Base-by-base conservation (phyloP, 1,140 invertebrate genomes). In the Drosophila suzukii region DNA sequence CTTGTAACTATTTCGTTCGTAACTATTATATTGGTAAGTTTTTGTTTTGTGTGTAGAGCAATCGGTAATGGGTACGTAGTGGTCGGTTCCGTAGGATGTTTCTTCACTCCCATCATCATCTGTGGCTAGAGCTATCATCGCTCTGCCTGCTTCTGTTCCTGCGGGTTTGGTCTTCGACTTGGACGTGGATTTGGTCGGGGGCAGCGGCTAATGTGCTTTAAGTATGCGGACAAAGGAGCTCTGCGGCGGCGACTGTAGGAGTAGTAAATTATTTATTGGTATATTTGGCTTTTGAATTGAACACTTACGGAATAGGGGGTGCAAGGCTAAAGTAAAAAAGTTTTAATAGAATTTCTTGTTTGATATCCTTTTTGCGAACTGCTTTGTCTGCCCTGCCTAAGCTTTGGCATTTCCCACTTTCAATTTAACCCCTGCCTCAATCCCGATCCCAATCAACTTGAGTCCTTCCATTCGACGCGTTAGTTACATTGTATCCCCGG, bases 261-360 rank as follows among this genome's bases (percentile, higher is more conserved):
- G 54, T 50, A 75, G 72, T 82, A 86, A 81, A 88, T 88, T 88
- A 86, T 86, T 88, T 86, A 88, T 86, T 88, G 83, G 83, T 62
- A 83, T 88, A 82, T 83, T 88, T 75, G 75, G 66, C 71, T 88
- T 76, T 82, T 71, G 57, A 81, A 86, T 78, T 61, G 71, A 75
- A 71, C 67, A 71, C 50, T 57, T 66, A 39, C 59, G 43, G 15
- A 20, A 57, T 49, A 75, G 49, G 47, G 71, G 36, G 39, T 30
- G 43, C 15, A 65, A 58, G 39, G 65, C 81, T 65, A 80, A 83
- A 88, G 75, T 79, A 75, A 79, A 86, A 86, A 86, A 86, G 75
- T 88, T 86, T 86, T 86, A 88, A 88, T 86, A 83, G 83, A 83
- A 83, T 79, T 86, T 88, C 71, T 68, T 73, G 77, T 60, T 54